Conservation (phyloP, 2,888 invertebrate species). For the Clivina fossor region DNA sequence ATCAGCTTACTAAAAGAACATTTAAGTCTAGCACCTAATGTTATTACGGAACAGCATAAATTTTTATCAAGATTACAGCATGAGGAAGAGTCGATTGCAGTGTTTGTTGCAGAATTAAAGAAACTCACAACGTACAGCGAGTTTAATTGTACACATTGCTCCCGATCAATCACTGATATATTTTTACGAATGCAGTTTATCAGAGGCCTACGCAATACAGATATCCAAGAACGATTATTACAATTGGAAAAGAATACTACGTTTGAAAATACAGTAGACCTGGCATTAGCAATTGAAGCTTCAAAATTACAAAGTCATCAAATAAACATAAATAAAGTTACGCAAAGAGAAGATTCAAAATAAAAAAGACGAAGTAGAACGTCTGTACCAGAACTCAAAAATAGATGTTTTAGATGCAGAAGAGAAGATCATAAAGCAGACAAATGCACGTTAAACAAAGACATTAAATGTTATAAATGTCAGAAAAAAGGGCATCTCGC, state of each 20-base stretch:
- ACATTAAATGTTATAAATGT: too few species aligned
- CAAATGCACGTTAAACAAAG: too few species aligned
- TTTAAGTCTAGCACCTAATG: slow-evolving; percentile 8
- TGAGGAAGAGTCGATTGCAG: slow-evolving; percentile 5
- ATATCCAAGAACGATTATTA: slow-evolving; percentile 1
- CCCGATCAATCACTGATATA: background rate
- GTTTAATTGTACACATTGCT: slow-evolving; percentile 8
- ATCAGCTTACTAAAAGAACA: slow-evolving; percentile 12
- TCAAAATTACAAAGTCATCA: slow-evolving; percentile 3
- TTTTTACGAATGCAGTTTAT: slow-evolving; percentile 14
- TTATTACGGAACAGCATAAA: slow-evolving; percentile 16
- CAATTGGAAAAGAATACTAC: background rate
- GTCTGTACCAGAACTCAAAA: too few species aligned
- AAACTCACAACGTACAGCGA: slow-evolving; percentile 8
- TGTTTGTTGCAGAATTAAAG: slow-evolving; percentile 9
- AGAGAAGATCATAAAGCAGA: too few species aligned
- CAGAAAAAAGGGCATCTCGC: too few species aligned
- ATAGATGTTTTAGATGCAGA: too few species aligned
- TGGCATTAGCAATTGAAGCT: background rate
- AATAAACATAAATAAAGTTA: too few species aligned
- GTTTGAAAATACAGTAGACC: background rate
- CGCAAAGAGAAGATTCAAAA: too few species aligned
- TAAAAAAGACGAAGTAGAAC: too few species aligned
- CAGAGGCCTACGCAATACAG: slow-evolving; percentile 1
- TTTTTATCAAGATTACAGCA: slow-evolving; percentile 9